These are phyloP conservation scores for Myripristis murdjan DNA, from an alignment of 2,797 vertebrate genomes.

Conservation along the genomic window DNA sequence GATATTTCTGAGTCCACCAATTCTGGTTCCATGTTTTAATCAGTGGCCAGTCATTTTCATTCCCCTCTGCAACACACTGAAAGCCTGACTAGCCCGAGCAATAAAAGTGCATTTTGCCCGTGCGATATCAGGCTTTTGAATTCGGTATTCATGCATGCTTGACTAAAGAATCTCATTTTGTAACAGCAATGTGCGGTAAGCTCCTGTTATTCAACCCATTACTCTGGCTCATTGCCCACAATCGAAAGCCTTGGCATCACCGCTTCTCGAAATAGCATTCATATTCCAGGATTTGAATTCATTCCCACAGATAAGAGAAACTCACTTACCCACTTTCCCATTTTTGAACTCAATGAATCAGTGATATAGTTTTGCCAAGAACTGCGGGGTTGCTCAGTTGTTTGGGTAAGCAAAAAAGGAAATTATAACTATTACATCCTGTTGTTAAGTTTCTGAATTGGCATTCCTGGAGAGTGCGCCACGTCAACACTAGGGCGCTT, in stretches of 20 bases:
- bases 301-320: slow-evolving; percentile 27
- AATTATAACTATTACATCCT: too few species aligned
- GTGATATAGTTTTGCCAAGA: neutral
- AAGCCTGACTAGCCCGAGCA: slow-evolving; percentile 7
- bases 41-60: slow-evolving; percentile 13
- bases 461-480: too few species aligned
- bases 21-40: too few species aligned
- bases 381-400: neutral
- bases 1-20: neutral
- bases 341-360: slow-evolving; percentile 21
- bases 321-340: neutral
- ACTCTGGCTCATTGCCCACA: slow-evolving; percentile 42
- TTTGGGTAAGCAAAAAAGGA: neutral
- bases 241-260: slow-evolving; percentile 19
- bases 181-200: slow-evolving; percentile 48
- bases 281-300: slow-evolving; percentile 20
- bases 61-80: slow-evolving; percentile 7
- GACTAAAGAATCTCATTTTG: slow-evolving; percentile 70
- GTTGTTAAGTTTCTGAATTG: too few species aligned
- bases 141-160: slow-evolving; percentile 43
- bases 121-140: slow-evolving; percentile 14
- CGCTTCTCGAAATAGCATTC: slow-evolving; percentile 35
- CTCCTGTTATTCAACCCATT: slow-evolving; percentile 51
- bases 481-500: too few species aligned
- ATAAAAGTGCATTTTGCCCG: slow-evolving; percentile 30